Percentiles rank a stretch among this genome's conserved stretches.
Evolutionary conservation across 1,140 invertebrate genomes (phyloP).

Genomic region (Penaeus japonicus): DNA sequence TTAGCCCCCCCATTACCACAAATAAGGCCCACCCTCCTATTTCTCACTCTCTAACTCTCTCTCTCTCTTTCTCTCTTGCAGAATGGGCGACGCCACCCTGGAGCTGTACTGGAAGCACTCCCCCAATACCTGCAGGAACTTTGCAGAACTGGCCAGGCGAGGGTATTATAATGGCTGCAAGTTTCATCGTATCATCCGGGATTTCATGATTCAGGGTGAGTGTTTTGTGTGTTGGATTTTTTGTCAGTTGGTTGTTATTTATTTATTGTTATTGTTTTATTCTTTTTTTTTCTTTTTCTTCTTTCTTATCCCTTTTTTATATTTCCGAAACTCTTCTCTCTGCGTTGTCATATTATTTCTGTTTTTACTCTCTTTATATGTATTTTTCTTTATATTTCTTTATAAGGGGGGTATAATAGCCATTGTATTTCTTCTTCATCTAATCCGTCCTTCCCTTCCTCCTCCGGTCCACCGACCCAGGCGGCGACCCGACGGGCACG

Average conservation of each 20-base stretch:
- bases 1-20: no score
- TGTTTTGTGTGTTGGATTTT: conserved; percentile 6
- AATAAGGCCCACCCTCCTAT: background rate
- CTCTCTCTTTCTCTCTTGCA: conserved; percentile 65
- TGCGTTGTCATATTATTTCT: no score
- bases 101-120: conserved; percentile 99
- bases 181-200: conserved; percentile 94
- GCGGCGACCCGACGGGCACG: conserved; percentile 90
- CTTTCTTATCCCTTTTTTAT: no score
- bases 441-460: no score
- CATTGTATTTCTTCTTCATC: no score
- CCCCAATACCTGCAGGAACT: conserved; percentile 94
- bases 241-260: background rate
- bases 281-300: no score
- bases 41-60: background rate
- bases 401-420: no score
- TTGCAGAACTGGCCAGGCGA: conserved; percentile 88
- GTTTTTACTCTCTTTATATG: no score
- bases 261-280: no score
- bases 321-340: no score
- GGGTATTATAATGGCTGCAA: conserved; percentile 97
- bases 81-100: conserved; percentile 90
- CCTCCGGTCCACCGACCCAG: no score
- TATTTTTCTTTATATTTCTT: no score
- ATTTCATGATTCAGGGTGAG: conserved; percentile 96